These are phyloP conservation scores for Hipposideros larvatus DNA, from an alignment of 2,797 vertebrate species.

Conservation along the genomic window DNA sequence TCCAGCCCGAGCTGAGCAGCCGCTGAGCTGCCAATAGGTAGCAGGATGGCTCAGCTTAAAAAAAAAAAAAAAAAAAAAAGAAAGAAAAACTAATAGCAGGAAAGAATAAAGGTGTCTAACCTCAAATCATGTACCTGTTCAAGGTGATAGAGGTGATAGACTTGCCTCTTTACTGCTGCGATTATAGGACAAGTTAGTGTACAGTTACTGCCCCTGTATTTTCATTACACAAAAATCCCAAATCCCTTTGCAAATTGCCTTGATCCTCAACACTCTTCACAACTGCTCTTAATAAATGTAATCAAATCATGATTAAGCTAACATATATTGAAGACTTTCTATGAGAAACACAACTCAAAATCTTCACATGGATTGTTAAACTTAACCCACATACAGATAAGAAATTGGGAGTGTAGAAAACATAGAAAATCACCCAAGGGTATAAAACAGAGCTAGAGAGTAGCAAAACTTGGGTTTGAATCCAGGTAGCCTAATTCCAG, in stretches of 20 bases:
- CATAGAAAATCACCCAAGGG: neutral
- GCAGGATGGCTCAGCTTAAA: too few relatives aligned
- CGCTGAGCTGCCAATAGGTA: too few relatives aligned
- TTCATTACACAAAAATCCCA: neutral
- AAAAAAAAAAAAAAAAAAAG: too few relatives aligned
- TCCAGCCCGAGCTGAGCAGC: too few relatives aligned
- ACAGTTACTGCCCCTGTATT: neutral
- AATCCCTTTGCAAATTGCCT: neutral
- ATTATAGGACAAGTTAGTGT: neutral
- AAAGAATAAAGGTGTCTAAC: neutral
- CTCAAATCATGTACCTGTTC: neutral
- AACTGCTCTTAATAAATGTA: neutral
- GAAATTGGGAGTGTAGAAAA: neutral
- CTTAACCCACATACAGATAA: neutral
- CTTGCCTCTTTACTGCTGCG: neutral
- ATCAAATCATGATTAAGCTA: neutral
- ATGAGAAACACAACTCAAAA: neutral
- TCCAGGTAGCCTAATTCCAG: neutral
- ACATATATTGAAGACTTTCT: neutral
- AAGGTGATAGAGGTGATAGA: neutral
- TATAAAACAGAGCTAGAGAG: neutral
- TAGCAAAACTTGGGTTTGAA: neutral
- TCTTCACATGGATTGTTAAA: neutral
- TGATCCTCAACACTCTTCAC: neutral
- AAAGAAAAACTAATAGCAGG: neutral